These are phyloP conservation scores for Vipera ursinii DNA, from an alignment of 2,797 vertebrate species.

Conservation along the genomic window DNA sequence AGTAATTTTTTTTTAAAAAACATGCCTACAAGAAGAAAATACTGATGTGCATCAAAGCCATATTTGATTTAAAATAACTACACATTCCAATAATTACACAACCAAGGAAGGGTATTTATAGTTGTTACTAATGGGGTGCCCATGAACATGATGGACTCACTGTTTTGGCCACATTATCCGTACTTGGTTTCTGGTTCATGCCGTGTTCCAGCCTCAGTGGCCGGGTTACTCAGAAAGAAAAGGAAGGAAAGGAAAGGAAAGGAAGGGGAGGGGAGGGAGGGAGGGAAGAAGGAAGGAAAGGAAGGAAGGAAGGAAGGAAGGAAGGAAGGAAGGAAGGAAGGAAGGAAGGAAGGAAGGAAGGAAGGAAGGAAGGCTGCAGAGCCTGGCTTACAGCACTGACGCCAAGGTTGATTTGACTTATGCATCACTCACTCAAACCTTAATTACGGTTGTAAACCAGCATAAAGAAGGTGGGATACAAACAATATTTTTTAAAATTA, in stretches of 20 bases:
- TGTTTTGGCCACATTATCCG: not conserved
- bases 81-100: not conserved
- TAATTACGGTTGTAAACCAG: no score
- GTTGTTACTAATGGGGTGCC: not conserved
- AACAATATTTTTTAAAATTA: no score
- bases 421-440: not conserved
- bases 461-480: no score
- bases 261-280: no score
- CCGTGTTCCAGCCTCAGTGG: not conserved
- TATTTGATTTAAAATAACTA: not conserved
- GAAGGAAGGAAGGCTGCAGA: not conserved
- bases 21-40: slow-evolving; percentile 3
- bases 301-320: no score
- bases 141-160: not conserved
- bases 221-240: not conserved
- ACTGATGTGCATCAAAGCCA: not conserved
- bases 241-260: no score
- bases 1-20: not conserved
- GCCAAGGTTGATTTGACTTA: not conserved
- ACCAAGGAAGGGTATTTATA: slow-evolving; percentile 6
- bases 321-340: no score
- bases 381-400: not conserved
- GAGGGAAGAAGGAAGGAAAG: no score
- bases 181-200: not conserved
- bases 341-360: no score